Evolutionary conservation across 2,888 invertebrate genomes (phyloP).

Genomic region (Hecatera dysodea): DNA sequence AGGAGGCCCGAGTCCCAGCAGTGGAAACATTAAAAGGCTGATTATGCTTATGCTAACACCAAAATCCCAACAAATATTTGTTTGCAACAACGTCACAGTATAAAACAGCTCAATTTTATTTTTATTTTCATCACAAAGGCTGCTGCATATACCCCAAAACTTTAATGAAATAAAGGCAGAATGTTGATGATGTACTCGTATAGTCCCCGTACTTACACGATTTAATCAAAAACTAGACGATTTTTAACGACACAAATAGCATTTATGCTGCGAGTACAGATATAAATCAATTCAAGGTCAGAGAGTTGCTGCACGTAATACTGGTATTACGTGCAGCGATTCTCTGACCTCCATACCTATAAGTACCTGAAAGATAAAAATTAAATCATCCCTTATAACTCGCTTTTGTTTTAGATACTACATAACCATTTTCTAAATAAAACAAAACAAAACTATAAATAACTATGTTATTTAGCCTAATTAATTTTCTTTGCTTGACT

Average conservation of each 20-base stretch:
- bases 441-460: conserved; percentile 13
- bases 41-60: too few relatives aligned
- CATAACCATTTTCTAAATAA: too few relatives aligned
- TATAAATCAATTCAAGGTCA: too few relatives aligned
- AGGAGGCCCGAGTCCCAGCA: too few relatives aligned
- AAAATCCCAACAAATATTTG: not conserved
- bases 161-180: not conserved
- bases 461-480: conserved; percentile 23
- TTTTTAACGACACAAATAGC: too few relatives aligned
- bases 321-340: not conserved
- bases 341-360: not conserved
- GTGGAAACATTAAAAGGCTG: too few relatives aligned
- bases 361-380: not conserved
- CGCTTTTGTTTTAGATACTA: not conserved
- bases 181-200: not conserved
- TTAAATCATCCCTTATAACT: not conserved
- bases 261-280: too few relatives aligned
- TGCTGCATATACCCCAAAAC: not conserved
- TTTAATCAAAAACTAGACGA: not conserved
- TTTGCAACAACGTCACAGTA: not conserved
- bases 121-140: not conserved
- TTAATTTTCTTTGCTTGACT: conserved; percentile 35
- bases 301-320: too few relatives aligned
- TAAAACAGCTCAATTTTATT: too few relatives aligned
- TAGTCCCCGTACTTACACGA: not conserved